These are phyloP conservation scores for Microctonus aethiopoides DNA, from an alignment of 2,888 invertebrate genomes.

Conservation along the genomic window DNA sequence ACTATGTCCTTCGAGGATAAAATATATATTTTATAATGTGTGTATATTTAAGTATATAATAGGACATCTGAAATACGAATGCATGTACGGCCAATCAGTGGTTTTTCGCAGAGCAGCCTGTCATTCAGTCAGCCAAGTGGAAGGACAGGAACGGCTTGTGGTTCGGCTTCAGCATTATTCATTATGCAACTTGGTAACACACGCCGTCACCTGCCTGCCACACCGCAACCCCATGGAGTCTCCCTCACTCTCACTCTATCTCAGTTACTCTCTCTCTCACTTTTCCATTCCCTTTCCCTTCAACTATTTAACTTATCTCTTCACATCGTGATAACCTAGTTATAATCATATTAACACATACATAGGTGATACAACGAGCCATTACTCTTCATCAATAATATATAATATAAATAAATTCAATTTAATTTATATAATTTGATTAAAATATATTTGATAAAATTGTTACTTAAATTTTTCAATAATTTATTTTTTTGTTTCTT, in stretches of 20 bases:
- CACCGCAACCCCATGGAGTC: constrained; percentile 20
- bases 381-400: background rate
- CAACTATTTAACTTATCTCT: background rate
- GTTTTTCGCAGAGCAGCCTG: constrained; percentile 61
- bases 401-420: no score
- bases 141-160: constrained; percentile 64
- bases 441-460: no score
- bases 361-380: background rate
- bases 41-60: background rate
- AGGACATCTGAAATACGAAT: background rate
- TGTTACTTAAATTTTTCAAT: no score
- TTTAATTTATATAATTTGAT: no score
- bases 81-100: constrained; percentile 54
- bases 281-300: background rate
- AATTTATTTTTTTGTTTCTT: no score
- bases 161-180: constrained; percentile 64
- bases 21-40: no score
- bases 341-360: background rate
- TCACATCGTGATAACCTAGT: background rate
- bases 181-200: constrained; percentile 63
- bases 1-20: no score
- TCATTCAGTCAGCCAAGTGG: constrained; percentile 64
- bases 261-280: constrained; percentile 4
- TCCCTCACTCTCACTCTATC: constrained; percentile 5
- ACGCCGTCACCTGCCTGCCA: constrained; percentile 40